These are phyloP conservation scores for Pomacea canaliculata DNA, from an alignment of 2,888 invertebrate species.

Conservation along the genomic window DNA sequence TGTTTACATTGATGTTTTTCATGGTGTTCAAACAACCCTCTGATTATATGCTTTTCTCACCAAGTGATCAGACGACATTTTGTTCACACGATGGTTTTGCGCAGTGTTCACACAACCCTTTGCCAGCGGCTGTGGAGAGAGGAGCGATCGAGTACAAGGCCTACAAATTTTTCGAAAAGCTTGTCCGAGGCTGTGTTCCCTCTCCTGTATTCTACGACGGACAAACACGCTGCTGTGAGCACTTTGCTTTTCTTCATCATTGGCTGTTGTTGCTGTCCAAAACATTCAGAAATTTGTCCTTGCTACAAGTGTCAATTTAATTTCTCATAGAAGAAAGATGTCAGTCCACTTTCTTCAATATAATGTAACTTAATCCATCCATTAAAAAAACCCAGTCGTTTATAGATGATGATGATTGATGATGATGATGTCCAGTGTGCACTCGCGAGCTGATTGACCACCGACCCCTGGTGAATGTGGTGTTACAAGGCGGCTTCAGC, in stretches of 20 bases:
- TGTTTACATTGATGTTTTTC: too few species aligned
- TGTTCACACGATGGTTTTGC: too few species aligned
- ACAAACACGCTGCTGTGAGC: neutral
- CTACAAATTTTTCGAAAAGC: neutral
- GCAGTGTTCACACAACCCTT: neutral
- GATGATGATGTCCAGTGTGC: conserved; percentile 1
- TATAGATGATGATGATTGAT: neutral
- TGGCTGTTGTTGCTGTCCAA: too few species aligned
- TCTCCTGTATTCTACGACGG: neutral
- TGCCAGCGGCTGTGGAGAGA: neutral
- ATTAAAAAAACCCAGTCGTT: neutral
- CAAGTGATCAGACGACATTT: too few species aligned
- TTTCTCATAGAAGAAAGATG: too few species aligned
- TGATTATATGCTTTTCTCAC: too few species aligned
- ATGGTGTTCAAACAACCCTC: too few species aligned
- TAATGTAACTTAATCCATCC: too few species aligned
- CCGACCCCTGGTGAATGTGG: neutral
- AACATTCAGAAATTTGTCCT: too few species aligned
- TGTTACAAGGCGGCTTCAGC: neutral
- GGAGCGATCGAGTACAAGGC: neutral
- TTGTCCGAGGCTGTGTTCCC: neutral
- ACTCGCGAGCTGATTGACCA: conserved; percentile 1
- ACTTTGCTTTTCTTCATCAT: neutral
- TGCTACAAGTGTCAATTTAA: too few species aligned
- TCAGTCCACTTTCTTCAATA: too few species aligned